These are phyloP conservation scores for Stegastes partitus DNA, from an alignment of 2,113 vertebrate species.

Conservation along the genomic window DNA sequence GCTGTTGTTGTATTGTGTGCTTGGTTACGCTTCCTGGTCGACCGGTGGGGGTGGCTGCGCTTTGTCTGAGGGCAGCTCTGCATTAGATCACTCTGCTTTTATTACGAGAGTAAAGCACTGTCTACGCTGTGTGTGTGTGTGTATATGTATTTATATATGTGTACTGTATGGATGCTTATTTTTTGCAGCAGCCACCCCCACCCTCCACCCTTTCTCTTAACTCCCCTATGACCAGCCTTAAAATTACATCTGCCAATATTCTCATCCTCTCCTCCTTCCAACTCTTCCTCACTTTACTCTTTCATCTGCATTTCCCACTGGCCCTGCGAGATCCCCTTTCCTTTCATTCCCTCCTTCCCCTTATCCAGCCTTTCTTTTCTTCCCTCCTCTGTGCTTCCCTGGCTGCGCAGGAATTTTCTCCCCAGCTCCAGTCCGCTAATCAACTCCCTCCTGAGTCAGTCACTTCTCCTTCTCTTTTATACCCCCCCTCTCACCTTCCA, in stretches of 20 bases:
- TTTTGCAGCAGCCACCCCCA: background rate
- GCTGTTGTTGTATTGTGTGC: slow-evolving; percentile 55
- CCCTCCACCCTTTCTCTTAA: background rate
- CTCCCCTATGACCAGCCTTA: slow-evolving; percentile 43
- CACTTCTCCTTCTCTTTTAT: slow-evolving; percentile 16
- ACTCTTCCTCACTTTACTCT: slow-evolving; percentile 42
- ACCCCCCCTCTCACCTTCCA: slow-evolving; percentile 14
- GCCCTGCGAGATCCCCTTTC: background rate
- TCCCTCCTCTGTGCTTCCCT: slow-evolving; percentile 39
- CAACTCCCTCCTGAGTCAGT: slow-evolving; percentile 72
- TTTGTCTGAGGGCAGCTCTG: slow-evolving; percentile 64
- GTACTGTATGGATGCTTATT: slow-evolving; percentile 33
- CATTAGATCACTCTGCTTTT: slow-evolving; percentile 60
- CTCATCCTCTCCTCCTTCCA: slow-evolving; percentile 33
- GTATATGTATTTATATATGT: slow-evolving; percentile 12
- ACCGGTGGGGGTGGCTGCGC: slow-evolving; percentile 41
- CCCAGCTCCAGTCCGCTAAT: slow-evolving; percentile 67
- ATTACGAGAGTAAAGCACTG: slow-evolving; percentile 44
- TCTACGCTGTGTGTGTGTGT: slow-evolving; percentile 15
- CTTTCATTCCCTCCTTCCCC: slow-evolving; percentile 30
- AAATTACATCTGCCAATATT: slow-evolving; percentile 59
- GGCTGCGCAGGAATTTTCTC: slow-evolving; percentile 64
- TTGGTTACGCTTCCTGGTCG: slow-evolving; percentile 65
- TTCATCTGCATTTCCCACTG: slow-evolving; percentile 55
- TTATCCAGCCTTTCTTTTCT: slow-evolving; percentile 17